Percentiles rank a stretch among this genome's conserved stretches.
These are phyloP conservation scores for Aegithalos caudatus DNA, from an alignment of 2,113 vertebrate genomes.

Conservation along the genomic window DNA sequence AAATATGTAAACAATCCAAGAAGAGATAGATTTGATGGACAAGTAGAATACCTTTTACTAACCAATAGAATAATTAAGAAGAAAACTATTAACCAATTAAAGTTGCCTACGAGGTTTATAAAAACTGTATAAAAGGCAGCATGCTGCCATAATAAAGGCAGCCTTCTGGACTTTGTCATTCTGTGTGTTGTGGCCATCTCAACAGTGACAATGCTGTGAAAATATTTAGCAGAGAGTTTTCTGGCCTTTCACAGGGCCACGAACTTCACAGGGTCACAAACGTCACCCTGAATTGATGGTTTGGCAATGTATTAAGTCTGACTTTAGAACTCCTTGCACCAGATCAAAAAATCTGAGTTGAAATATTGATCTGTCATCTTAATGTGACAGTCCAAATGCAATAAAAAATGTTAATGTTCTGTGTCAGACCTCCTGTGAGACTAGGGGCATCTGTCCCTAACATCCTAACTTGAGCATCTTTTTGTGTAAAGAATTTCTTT, in stretches of 20 bases:
- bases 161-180: too few relatives aligned
- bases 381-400: background rate
- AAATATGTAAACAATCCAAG: too few relatives aligned
- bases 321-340: background rate
- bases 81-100: too few relatives aligned
- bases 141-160: too few relatives aligned
- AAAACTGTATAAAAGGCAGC: too few relatives aligned
- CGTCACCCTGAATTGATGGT: background rate
- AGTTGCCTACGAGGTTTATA: too few relatives aligned
- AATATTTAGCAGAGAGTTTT: background rate
- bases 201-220: background rate
- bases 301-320: background rate
- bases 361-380: background rate
- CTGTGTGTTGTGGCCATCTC: too few relatives aligned
- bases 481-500: background rate
- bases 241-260: background rate
- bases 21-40: too few relatives aligned
- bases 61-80: too few relatives aligned
- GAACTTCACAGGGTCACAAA: background rate
- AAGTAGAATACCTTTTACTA: too few relatives aligned
- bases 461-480: background rate
- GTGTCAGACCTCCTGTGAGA: background rate
- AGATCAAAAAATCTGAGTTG: background rate
- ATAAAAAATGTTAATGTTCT: background rate
- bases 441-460: background rate